Percentiles rank a stretch among this genome's conserved stretches.
phyloP scores from a whole-genome alignment of 2,113 vertebrate genomes.

The Numenius arquata region DNA sequence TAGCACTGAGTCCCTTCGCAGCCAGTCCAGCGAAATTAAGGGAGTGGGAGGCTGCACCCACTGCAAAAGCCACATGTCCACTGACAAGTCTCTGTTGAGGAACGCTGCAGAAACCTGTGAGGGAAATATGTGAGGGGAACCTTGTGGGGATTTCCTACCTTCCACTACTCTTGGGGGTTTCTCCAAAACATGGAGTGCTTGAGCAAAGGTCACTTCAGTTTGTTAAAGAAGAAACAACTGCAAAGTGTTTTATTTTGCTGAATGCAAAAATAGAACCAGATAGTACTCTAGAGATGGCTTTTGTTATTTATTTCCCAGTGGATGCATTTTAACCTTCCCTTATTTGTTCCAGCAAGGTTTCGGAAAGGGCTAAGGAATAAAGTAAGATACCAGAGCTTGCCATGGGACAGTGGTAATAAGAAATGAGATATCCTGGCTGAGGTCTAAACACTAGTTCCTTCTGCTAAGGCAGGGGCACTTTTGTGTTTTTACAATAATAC shows the following conservation, averaged over 20 bases:
- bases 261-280: not conserved
- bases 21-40: not conserved
- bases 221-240: not conserved
- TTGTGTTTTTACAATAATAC: not conserved
- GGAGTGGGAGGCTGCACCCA: constrained; percentile 11
- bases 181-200: not conserved
- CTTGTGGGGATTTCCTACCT: constrained; percentile 56
- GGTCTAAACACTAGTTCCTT: not conserved
- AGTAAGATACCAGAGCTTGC: not conserved
- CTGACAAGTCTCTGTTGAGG: not conserved
- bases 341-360: not conserved
- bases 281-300: not conserved
- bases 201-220: not conserved
- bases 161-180: not conserved
- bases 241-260: not conserved
- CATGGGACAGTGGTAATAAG: not conserved
- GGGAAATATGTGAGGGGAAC: constrained; percentile 31
- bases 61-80: constrained; percentile 2
- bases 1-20: not conserved
- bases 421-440: not conserved
- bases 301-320: not conserved
- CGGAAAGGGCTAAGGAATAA: not conserved
- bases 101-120: not conserved
- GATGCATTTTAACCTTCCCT: not conserved
- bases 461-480: not conserved